Conservation (phyloP, 2,113 vertebrate genomes). For the Sylvilagus bachmani region DNA sequence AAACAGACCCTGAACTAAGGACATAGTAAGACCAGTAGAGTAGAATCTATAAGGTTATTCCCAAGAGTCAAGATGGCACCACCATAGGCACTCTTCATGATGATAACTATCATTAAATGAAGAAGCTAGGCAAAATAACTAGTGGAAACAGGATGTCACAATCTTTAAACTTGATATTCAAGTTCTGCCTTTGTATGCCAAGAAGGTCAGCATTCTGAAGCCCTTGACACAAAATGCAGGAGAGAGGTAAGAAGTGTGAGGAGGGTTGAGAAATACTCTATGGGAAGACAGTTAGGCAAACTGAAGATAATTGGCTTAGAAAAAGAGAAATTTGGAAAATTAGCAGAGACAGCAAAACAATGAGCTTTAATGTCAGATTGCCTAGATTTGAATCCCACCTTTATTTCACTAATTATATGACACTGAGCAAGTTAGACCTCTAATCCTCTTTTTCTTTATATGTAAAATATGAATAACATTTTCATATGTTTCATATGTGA, state of each 20-base stretch:
- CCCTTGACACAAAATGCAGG: not conserved
- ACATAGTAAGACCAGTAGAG: not conserved
- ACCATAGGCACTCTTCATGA: not conserved
- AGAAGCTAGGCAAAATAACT: constrained; percentile 22
- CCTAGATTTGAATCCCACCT: not conserved
- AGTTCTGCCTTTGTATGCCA: not conserved
- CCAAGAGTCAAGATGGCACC: not conserved
- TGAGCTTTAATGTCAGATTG: not conserved
- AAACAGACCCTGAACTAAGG: not conserved
- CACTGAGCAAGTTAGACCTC: not conserved
- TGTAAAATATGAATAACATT: not conserved
- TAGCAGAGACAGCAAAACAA: not conserved
- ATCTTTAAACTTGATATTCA: constrained; percentile 1
- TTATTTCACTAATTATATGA: not conserved
- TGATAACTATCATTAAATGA: not conserved
- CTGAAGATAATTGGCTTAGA: not conserved
- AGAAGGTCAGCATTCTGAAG: not conserved
- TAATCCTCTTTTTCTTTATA: constrained; percentile 27
- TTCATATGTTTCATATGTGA: not conserved
- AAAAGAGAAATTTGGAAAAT: not conserved
- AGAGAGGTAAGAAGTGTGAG: not conserved
- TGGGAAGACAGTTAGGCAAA: constrained; percentile 34
- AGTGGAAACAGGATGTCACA: not conserved
- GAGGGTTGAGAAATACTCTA: not conserved
- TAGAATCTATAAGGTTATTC: not conserved